Percentiles rank a stretch among this genome's conserved stretches.
Evolutionary conservation across 1,140 invertebrate genomes (phyloP).

Genomic region (Drosophila baimaii): DNA sequence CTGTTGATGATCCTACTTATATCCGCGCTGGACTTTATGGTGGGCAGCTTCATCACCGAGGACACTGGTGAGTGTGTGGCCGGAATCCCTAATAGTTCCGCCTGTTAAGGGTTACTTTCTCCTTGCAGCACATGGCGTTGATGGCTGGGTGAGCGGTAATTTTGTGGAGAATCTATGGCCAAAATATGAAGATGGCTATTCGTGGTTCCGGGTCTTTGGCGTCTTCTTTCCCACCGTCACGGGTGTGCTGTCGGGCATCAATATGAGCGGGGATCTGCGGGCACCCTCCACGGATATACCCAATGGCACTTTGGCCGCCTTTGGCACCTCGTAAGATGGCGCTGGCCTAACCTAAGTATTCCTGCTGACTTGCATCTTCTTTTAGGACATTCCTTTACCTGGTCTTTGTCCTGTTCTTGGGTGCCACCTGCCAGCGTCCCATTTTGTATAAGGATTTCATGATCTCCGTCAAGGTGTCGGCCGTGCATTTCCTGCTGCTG

Average conservation of each 20-base stretch:
- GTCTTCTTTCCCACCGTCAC: conserved; percentile 98
- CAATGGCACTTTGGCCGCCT: conserved; percentile 95
- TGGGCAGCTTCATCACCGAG: conserved; percentile 92
- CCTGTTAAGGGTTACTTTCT: too few relatives aligned
- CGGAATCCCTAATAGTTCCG: too few relatives aligned
- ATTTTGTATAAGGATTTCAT: conserved; percentile 93
- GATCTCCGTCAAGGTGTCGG: conserved; percentile 95
- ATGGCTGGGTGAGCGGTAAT: conserved; percentile 92
- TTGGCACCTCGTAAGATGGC: conserved; percentile 93
- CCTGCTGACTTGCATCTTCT: not conserved
- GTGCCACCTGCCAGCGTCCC: conserved; percentile 91
- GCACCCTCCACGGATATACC: conserved; percentile 97
- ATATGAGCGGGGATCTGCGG: conserved; percentile 98
- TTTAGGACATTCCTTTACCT: conserved; percentile 94
- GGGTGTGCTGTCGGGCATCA: conserved; percentile 97
- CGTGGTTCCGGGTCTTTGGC: conserved; percentile 96
- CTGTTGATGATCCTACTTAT: conserved; percentile 92
- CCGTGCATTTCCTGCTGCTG: conserved; percentile 91
- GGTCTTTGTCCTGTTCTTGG: conserved; percentile 94
- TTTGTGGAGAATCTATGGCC: conserved; percentile 93
- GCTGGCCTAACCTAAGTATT: too few relatives aligned
- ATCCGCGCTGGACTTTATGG: conserved; percentile 94
- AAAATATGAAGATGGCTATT: conserved; percentile 90
- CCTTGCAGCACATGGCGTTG: conserved; percentile 91
- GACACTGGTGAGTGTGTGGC: conserved; percentile 86